Percentiles rank a stretch among this genome's conserved stretches.
Evolutionary conservation across 2,797 vertebrate species (phyloP).

Genomic region (Decapterus maruadsi): DNA sequence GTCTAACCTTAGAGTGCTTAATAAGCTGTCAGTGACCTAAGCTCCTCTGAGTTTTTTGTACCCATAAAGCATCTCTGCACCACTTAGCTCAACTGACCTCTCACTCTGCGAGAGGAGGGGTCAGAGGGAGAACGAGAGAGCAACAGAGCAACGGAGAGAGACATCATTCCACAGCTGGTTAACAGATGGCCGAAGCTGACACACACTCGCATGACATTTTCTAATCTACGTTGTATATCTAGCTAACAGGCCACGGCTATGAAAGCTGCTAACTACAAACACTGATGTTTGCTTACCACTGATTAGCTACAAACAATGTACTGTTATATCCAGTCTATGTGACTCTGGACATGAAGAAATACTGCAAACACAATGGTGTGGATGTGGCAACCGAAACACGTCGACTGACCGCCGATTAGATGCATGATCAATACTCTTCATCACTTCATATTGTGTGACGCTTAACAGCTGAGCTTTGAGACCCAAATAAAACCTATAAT

Average conservation of each 20-base stretch:
- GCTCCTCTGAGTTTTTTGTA: constrained; percentile 30
- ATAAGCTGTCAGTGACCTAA: constrained; percentile 53
- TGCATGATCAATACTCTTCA: neutral
- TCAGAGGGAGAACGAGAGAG: constrained; percentile 25
- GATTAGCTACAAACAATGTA: constrained; percentile 5
- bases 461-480: neutral
- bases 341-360: neutral
- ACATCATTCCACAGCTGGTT: constrained; percentile 73
- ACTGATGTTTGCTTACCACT: neutral
- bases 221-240: constrained; percentile 31
- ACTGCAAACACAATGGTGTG: neutral
- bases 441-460: neutral
- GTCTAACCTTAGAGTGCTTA: constrained; percentile 14
- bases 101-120: constrained; percentile 28
- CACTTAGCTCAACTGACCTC: constrained; percentile 55
- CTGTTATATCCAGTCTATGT: neutral
- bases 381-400: neutral
- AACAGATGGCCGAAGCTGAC: constrained; percentile 66
- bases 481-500: too few species aligned
- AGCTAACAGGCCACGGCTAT: constrained; percentile 16
- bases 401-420: neutral
- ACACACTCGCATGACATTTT: constrained; percentile 34
- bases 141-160: constrained; percentile 31
- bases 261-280: constrained; percentile 10
- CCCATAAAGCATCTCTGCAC: constrained; percentile 68